A percentile compares a stretch with the other conserved stretches of the same genome.
phyloP scores from a whole-genome alignment of 1,140 invertebrate genomes.

The Zaprionus kolodkinae region DNA sequence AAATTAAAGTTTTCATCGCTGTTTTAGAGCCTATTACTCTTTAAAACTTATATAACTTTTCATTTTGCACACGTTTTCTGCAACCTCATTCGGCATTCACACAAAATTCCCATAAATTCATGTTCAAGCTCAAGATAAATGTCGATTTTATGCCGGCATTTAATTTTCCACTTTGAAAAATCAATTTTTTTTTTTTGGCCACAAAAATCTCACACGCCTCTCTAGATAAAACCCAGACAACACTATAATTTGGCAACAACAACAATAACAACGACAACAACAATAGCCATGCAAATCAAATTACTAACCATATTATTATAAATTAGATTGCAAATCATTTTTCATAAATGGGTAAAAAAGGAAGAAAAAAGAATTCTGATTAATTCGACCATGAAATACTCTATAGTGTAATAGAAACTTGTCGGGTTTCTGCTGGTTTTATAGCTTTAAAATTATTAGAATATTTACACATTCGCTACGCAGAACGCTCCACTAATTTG shows the following conservation, averaged over 20 bases:
- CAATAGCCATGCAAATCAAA: slow-evolving; percentile 43
- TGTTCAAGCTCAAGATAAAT: not conserved
- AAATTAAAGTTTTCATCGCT: too few species aligned
- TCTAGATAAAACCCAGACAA: not conserved
- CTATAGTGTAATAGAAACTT: not conserved
- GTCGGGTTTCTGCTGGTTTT: too few species aligned
- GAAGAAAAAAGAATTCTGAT: slow-evolving; percentile 12
- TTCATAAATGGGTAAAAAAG: slow-evolving; percentile 57
- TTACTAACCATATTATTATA: slow-evolving; percentile 65
- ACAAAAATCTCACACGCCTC: slow-evolving; percentile 58
- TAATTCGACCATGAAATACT: slow-evolving; percentile 1
- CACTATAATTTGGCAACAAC: slow-evolving; percentile 16
- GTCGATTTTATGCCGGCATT: not conserved
- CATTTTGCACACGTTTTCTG: not conserved
- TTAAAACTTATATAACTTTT: not conserved
- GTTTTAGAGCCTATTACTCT: not conserved
- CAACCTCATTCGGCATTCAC: not conserved
- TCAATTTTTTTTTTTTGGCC: slow-evolving; percentile 25
- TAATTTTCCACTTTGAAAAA: slow-evolving; percentile 6
- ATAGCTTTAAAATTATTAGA: too few species aligned
- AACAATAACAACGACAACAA: slow-evolving; percentile 17
- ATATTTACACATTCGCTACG: not conserved
- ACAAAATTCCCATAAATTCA: not conserved
- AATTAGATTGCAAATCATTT: slow-evolving; percentile 70
- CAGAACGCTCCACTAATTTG: slow-evolving; percentile 74